Conservation (phyloP, 2,797 vertebrate genomes). For the Erethizon dorsatum region DNA sequence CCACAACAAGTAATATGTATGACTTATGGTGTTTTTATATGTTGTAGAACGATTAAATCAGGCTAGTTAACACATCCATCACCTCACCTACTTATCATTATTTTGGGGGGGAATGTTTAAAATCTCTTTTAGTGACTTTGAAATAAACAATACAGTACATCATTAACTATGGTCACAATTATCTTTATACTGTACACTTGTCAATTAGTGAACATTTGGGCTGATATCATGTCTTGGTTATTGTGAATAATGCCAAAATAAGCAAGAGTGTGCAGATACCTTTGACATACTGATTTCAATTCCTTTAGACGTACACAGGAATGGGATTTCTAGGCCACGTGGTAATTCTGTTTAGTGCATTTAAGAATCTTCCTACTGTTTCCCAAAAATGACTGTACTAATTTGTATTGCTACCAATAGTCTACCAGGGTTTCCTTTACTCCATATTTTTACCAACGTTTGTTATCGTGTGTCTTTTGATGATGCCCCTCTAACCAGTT, state of each 20-base stretch:
- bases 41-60: background rate
- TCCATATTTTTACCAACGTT: background rate
- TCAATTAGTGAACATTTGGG: background rate
- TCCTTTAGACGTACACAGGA: background rate
- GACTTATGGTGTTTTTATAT: background rate
- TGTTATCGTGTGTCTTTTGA: background rate
- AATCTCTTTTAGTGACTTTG: background rate
- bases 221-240: background rate
- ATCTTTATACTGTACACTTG: background rate
- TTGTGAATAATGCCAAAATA: background rate
- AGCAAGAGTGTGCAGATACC: no score
- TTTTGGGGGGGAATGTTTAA: background rate
- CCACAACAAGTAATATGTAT: background rate
- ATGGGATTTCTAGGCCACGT: background rate
- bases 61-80: background rate
- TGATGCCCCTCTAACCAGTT: background rate
- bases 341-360: background rate
- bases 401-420: background rate
- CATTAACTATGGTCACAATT: background rate
- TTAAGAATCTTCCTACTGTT: background rate
- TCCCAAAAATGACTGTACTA: background rate
- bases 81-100: background rate
- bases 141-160: background rate
- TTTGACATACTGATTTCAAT: background rate
- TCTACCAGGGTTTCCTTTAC: fast-evolving